Evolutionary conservation across 2,113 vertebrate genomes (phyloP), one percentile per base, ranked within the genome.

Genomic region (Climacteris rufus): DNA sequence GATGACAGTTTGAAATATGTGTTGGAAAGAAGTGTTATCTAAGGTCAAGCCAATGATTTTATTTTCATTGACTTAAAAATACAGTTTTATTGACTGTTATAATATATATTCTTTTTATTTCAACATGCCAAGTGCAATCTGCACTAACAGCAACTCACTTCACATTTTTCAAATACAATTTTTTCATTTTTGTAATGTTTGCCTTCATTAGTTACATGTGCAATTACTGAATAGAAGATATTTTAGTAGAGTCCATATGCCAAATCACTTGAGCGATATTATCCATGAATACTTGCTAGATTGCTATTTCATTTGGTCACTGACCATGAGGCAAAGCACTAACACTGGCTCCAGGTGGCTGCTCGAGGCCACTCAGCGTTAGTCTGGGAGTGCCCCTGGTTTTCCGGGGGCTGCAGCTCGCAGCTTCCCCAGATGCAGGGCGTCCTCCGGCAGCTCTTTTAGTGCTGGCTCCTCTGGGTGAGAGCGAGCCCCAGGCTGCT

Each of bases 101-200:
- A 59, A 54, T 85, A 93, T 88, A 81, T 93, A 61, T 83, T 74
- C 1, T 40, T 83, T 93, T 92, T 19, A 92, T 89, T 94, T 92
- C 81, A 92, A 74, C n/a, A 44, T 37, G n/a, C 27, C 39, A 89
- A 65, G 19, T 65, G 23, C 56, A 84, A 65, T 40, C 53, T 66
- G 35, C 53, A 63, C 39, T 79, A 71, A 63, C 35, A 42, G 28
- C 18, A 49, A 44, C 17, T 90, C 1, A 9, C 40, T 54, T 71
- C 50, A n/a, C 37, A n/a, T 60, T 90, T 88, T 86, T 93, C 27
- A 92, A 65, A 77, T 31, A 56, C 16, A 77, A 7, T 9, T 76
- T 89, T 70, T 86, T 77, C 4, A 54, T n/a, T 76, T 89, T 64
- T 72, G n/a, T 45, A 94, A 22, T 4, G 7, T 16, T 90, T 92